A percentile compares a stretch with the other conserved stretches of the same genome.
phyloP scores from a whole-genome alignment of 2,113 vertebrate genomes.

The Takifugu flavidus region DNA sequence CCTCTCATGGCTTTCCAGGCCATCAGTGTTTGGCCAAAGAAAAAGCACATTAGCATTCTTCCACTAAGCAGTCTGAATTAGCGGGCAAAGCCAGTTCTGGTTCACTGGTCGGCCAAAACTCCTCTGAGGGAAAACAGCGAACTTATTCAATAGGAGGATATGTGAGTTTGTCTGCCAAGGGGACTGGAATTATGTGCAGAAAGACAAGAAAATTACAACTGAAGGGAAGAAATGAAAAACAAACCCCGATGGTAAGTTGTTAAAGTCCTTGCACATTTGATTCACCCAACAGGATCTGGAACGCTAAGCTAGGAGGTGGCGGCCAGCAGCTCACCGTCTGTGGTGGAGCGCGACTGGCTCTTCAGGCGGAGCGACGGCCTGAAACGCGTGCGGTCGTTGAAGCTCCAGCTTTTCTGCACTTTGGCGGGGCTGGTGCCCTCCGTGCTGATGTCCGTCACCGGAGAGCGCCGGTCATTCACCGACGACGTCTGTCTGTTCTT shows the following conservation, averaged over 20 bases:
- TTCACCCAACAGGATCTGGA: too few relatives aligned
- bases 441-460: constrained; percentile 78
- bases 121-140: neutral
- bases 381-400: constrained; percentile 94
- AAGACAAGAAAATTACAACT: too few relatives aligned
- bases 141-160: neutral
- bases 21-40: constrained; percentile 3
- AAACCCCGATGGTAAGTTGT: too few relatives aligned
- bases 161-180: too few relatives aligned
- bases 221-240: too few relatives aligned
- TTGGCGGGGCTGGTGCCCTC: constrained; percentile 91
- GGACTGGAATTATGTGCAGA: too few relatives aligned
- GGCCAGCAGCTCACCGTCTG: constrained; percentile 77
- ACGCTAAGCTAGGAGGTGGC: neutral
- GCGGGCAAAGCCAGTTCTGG: constrained; percentile 15
- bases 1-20: constrained; percentile 21
- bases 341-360: constrained; percentile 88
- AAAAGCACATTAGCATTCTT: constrained; percentile 38
- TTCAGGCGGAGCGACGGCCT: constrained; percentile 91
- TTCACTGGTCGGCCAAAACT: neutral
- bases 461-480: constrained; percentile 86
- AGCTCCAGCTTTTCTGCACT: constrained; percentile 99
- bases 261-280: too few relatives aligned
- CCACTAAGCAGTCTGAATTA: constrained; percentile 7
- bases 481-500: constrained; percentile 89